Evolutionary conservation across 2,797 vertebrate genomes (phyloP), one percentile per base, ranked within the genome.

Genomic region (Lutjanus argentimaculatus): DNA sequence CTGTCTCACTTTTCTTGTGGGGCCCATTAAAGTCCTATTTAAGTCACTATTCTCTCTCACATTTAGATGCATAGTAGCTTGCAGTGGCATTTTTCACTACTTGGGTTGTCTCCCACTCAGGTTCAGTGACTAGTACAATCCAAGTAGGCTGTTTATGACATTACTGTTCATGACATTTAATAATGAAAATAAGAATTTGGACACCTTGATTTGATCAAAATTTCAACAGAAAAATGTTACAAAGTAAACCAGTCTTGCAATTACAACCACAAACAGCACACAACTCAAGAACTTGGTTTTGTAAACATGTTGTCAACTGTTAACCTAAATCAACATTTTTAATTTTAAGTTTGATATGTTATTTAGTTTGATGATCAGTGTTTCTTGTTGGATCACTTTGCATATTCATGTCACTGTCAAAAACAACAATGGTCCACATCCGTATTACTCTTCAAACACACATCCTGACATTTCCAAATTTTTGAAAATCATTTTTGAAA

Each of bases 391-490:
- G 7, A 66, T 63, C 9, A 10, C 13, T 70, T 56, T 14, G 7
- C 16, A 10, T 62, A 2, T 68, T 79, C n/a, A 61, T 67, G 67
- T 58, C 56, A 56, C 9, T 77, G 53, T 74, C 61, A 72, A 12
- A 77, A 64, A 43, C 42, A 53, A 74, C 16, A 67, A 73, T 43
- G 15, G 48, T 25, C 13, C 43, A 65, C 15, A 68, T 51, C 25
- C 64, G 42, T 42, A 22, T 19, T 45, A 16, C 43, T 36, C 43
- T 45, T 64, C 14, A 53, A 58, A 42, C 12, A 62, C 4, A 19
- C n/a, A 40, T 59, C n/a, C 8, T 68, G 36, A 6, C 55, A 55
- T 65, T 67, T 59, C 8, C n/a, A 19, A 25, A 63, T 11, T 45
- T 72, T 43, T 57, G 6, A 58, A 66, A 62, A 59, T 3, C 1